Evolutionary conservation across 2,888 invertebrate genomes (phyloP).

Genomic region (Polydrusus tereticollis): DNA sequence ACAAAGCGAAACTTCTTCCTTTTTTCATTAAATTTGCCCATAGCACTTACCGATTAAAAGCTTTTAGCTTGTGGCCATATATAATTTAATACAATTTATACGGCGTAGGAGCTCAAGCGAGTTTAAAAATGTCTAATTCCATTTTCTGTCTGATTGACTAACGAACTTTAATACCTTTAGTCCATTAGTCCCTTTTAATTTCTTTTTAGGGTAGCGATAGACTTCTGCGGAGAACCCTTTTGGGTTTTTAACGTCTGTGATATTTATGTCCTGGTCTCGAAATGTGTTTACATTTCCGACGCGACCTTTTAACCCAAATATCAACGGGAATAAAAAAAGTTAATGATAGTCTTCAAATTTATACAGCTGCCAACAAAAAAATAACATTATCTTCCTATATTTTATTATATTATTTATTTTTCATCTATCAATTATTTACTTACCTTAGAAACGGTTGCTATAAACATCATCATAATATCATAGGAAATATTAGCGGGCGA

Average conservation of each 20-base stretch:
- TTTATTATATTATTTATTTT: too few species aligned
- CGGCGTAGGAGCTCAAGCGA: background rate
- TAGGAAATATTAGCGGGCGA: too few species aligned
- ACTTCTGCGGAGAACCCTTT: background rate
- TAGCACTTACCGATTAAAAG: background rate
- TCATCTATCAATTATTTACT: too few species aligned
- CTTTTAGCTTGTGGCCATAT: background rate
- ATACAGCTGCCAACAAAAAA: too few species aligned
- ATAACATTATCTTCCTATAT: too few species aligned
- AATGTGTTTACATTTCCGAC: background rate
- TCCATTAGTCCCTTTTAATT: slow-evolving; percentile 1
- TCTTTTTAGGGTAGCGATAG: background rate
- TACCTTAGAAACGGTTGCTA: too few species aligned
- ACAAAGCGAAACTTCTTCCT: background rate
- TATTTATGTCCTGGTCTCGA: slow-evolving; percentile 3
- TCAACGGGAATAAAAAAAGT: too few species aligned
- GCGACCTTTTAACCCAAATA: background rate
- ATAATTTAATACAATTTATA: slow-evolving; percentile 24
- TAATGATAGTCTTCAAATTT: too few species aligned
- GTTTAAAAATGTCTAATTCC: slow-evolving; percentile 40
- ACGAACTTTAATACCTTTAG: background rate
- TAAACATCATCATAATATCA: too few species aligned
- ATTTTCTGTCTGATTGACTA: slow-evolving; percentile 19
- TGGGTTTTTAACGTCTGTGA: slow-evolving; percentile 1
- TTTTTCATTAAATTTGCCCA: background rate